Evolutionary conservation across 2,888 invertebrate species (phyloP), one percentile per base, ranked within the genome.

Genomic region (Pilophorus perplexus): DNA sequence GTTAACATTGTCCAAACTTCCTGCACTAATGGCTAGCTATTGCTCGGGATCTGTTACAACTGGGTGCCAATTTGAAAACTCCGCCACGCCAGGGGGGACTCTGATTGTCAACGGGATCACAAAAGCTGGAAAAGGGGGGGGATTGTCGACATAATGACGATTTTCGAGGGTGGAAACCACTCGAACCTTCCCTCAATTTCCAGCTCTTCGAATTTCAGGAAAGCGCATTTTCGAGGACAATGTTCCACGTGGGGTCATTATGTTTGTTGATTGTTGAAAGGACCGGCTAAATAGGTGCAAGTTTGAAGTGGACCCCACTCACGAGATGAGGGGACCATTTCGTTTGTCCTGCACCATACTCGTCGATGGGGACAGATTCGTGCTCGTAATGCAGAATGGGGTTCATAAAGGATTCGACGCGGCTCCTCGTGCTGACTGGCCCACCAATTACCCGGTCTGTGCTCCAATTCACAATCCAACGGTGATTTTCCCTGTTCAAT

Each of bases 1-100:
- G 16, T 4, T 28, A 33, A 28, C 33, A 54, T 54, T 33, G 28
- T 33, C 33, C 55, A 37, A 55, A 33, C 38, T 20, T 38, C 20
- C 46, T 46, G 23, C n/a, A n/a, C 16, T 44, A 46, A 46, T 46
- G 46, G 46, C 14, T 6, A 22, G n/a, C 55, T 20, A 55, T n/a
- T n/a, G n/a, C 55, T n/a, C 37, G 25, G 23, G 28, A 55, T 55
- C 55, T 55, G 55, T 55, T 55, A 55, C 55, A 55, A 22, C n/a
- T 55, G 55, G 55, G 38, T 55, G 55, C 55, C 55, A 37, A 55
- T 55, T 55, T 55, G 55, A 55, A 55, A 55, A 55, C 55, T 55
- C 55, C 10, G 23, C 55, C 1, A 33, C 38, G 28, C 20, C 16
- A 25, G 18, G 52, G 28, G 28, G 8, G 5, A 16, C n/a, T 22